A percentile compares a stretch with the other conserved stretches of the same genome.
Conservation (phyloP, 2,888 invertebrate species). For the Marasmarcha lunaedactyla region DNA sequence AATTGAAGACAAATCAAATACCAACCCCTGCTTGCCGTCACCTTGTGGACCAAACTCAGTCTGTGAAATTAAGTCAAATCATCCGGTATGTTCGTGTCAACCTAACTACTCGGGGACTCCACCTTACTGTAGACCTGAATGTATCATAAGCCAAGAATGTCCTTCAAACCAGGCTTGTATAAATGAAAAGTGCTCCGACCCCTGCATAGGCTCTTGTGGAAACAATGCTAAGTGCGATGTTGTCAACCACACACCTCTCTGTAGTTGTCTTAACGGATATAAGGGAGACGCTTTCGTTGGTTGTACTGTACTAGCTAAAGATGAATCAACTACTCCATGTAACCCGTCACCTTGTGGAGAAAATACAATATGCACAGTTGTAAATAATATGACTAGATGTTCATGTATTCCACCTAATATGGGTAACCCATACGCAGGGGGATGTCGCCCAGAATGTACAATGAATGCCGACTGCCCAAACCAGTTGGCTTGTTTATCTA, state of each 20-base stretch:
- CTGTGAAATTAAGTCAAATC: slow-evolving; percentile 82
- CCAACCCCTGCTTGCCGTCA: slow-evolving; percentile 74
- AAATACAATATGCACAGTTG: slow-evolving; percentile 81
- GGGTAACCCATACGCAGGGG: slow-evolving; percentile 87
- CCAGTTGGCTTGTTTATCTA: slow-evolving; percentile 82
- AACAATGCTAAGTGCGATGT: slow-evolving; percentile 83
- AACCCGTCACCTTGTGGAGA: slow-evolving; percentile 86
- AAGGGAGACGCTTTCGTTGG: slow-evolving; percentile 89
- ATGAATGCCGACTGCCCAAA: slow-evolving; percentile 85
- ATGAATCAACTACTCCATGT: slow-evolving; percentile 72
- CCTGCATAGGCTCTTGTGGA: slow-evolving; percentile 83
- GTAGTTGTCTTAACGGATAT: slow-evolving; percentile 81
- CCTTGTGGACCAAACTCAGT: slow-evolving; percentile 87
- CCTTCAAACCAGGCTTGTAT: slow-evolving; percentile 82
- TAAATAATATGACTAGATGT: slow-evolving; percentile 79
- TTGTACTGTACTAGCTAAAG: slow-evolving; percentile 71
- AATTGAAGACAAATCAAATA: slow-evolving; percentile 38
- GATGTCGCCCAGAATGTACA: slow-evolving; percentile 88
- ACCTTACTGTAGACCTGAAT: slow-evolving; percentile 86
- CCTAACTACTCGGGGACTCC: slow-evolving; percentile 85
- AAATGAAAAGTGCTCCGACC: slow-evolving; percentile 84
- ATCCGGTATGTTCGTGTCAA: slow-evolving; percentile 84
- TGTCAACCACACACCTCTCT: slow-evolving; percentile 84
- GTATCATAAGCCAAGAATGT: slow-evolving; percentile 86
- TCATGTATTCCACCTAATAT: slow-evolving; percentile 89